phyloP scores from a whole-genome alignment of 2,113 vertebrate genomes.

The Podocnemis expansa region DNA sequence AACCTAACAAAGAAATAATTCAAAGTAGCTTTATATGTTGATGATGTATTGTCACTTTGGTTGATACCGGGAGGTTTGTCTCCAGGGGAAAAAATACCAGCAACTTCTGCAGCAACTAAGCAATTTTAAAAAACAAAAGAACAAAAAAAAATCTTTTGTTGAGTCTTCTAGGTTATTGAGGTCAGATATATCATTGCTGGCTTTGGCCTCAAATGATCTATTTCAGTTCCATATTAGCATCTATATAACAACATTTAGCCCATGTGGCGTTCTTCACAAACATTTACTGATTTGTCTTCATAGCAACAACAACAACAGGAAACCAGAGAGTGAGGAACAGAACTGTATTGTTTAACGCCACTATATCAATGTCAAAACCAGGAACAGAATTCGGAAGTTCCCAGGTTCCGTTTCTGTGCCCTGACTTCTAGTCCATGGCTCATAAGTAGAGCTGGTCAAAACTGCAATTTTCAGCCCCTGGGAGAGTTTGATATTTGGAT shows the following conservation, averaged over 20 bases:
- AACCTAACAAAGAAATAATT: neutral
- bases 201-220: conserved; percentile 58
- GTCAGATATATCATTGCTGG: conserved; percentile 53
- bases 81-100: conserved; percentile 22
- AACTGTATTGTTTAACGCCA: neutral
- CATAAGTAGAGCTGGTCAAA: neutral
- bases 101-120: conserved; percentile 50
- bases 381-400: neutral
- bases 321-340: conserved; percentile 23
- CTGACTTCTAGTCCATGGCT: too few species aligned
- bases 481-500: neutral
- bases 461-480: neutral
- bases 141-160: neutral
- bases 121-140: too few species aligned
- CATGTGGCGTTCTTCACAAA: conserved; percentile 37
- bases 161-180: conserved; percentile 49
- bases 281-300: conserved; percentile 53
- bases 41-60: neutral
- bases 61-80: conserved; percentile 24
- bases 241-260: conserved; percentile 47
- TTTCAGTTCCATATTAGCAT: conserved; percentile 64
- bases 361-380: neutral
- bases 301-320: conserved; percentile 41
- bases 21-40: neutral
- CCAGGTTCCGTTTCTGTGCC: neutral